phyloP scores from a whole-genome alignment of 1,140 invertebrate species.

The Pissodes strobi region DNA sequence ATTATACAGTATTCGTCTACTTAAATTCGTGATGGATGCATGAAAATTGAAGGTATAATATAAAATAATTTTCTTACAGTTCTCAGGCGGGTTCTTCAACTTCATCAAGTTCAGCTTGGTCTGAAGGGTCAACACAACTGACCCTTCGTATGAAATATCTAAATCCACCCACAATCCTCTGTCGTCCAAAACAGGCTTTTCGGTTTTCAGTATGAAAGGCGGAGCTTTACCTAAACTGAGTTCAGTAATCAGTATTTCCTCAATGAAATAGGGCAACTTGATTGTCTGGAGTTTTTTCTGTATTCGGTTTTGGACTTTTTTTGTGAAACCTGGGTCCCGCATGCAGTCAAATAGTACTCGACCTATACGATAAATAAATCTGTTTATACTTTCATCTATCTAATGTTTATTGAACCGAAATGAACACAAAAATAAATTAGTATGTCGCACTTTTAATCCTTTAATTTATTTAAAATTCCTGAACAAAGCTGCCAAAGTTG shows the following conservation, averaged over 20 bases:
- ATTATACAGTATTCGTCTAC: too few species aligned
- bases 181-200: conserved; percentile 77
- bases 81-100: conserved; percentile 61
- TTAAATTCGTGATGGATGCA: too few species aligned
- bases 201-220: conserved; percentile 76
- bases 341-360: conserved; percentile 80
- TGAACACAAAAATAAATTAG: too few species aligned
- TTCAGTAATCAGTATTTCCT: conserved; percentile 77
- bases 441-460: too few species aligned
- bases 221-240: conserved; percentile 75
- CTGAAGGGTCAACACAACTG: conserved; percentile 87
- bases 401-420: too few species aligned
- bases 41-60: too few species aligned
- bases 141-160: conserved; percentile 87
- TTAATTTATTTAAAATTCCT: too few species aligned
- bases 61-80: conserved; percentile 30
- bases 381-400: too few species aligned
- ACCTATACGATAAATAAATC: too few species aligned
- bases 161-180: conserved; percentile 92
- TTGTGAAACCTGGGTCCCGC: conserved; percentile 62
- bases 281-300: conserved; percentile 87
- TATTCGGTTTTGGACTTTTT: conserved; percentile 73
- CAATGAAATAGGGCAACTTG: conserved; percentile 87
- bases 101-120: conserved; percentile 95
- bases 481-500: too few species aligned